Evolutionary conservation across 2,888 invertebrate genomes (phyloP).

Genomic region (Charanyca ferruginea): DNA sequence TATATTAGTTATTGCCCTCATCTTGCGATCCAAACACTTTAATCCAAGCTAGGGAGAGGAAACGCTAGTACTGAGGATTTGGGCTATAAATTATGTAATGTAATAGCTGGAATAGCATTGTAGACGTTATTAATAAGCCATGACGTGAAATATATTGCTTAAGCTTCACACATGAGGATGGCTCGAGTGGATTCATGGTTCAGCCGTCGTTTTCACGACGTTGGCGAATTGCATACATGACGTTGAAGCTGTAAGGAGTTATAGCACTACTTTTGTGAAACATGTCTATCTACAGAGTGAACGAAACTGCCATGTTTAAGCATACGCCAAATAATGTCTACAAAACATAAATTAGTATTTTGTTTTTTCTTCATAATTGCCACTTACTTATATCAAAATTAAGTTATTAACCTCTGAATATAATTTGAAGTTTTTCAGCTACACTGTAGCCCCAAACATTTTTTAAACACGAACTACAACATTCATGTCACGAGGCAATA

Average conservation of each 20-base stretch:
- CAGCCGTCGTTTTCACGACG: conserved; percentile 69
- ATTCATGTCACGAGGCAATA: conserved; percentile 52
- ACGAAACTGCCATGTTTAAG: not conserved
- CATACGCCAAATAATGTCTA: not conserved
- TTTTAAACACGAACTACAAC: conserved; percentile 29
- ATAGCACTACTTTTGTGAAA: conserved; percentile 24
- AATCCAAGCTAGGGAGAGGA: conserved; percentile 48
- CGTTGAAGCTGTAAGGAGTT: conserved; percentile 37
- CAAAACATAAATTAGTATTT: not conserved
- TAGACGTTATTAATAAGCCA: conserved; percentile 81
- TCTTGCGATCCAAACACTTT: conserved; percentile 59
- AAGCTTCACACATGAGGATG: conserved; percentile 67
- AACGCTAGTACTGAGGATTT: conserved; percentile 63
- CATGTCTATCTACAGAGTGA: not conserved
- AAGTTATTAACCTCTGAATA: conserved; percentile 24
- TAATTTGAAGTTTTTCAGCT: conserved; percentile 19
- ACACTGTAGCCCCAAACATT: not conserved
- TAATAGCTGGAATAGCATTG: conserved; percentile 73
- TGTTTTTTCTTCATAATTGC: not conserved
- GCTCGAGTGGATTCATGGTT: conserved; percentile 67
- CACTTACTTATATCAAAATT: not conserved
- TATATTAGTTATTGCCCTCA: conserved; percentile 63
- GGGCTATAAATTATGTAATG: conserved; percentile 74
- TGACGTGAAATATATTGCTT: conserved; percentile 78
- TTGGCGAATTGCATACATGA: conserved; percentile 76